Evolutionary conservation across 1,140 invertebrate genomes (phyloP).

Genomic region (Dryas iulia): DNA sequence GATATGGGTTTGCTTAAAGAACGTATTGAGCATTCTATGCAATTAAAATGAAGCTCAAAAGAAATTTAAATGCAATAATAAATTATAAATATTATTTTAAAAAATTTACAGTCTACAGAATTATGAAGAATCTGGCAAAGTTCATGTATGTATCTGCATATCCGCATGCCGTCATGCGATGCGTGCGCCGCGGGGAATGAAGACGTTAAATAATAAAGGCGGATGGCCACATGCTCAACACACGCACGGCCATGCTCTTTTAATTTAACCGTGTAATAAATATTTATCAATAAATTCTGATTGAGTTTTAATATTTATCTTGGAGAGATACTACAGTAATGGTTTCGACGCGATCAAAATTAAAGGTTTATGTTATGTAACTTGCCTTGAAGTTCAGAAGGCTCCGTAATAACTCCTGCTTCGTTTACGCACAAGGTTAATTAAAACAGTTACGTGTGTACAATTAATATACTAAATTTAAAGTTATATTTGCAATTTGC

Average conservation of each 20-base stretch:
- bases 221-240: conserved; percentile 68
- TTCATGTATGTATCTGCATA: conserved; percentile 62
- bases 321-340: not conserved
- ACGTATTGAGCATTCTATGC: no score
- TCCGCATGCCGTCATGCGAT: conserved; percentile 72
- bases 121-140: conserved; percentile 47
- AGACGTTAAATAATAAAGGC: conserved; percentile 79
- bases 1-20: not conserved
- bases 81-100: not conserved
- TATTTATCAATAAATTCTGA: conserved; percentile 33
- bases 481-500: not conserved
- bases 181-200: conserved; percentile 74
- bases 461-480: not conserved
- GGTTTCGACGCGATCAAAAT: not conserved
- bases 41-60: no score
- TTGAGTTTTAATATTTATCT: conserved; percentile 18
- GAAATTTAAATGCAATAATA: not conserved
- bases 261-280: conserved; percentile 40
- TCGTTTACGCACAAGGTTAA: not conserved
- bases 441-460: not conserved
- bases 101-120: conserved; percentile 20
- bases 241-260: conserved; percentile 53
- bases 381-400: conserved; percentile 1
- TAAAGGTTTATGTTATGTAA: not conserved
- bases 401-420: not conserved